Evolutionary conservation across 1,140 invertebrate genomes (phyloP).

Genomic region (Cotesia typhae): DNA sequence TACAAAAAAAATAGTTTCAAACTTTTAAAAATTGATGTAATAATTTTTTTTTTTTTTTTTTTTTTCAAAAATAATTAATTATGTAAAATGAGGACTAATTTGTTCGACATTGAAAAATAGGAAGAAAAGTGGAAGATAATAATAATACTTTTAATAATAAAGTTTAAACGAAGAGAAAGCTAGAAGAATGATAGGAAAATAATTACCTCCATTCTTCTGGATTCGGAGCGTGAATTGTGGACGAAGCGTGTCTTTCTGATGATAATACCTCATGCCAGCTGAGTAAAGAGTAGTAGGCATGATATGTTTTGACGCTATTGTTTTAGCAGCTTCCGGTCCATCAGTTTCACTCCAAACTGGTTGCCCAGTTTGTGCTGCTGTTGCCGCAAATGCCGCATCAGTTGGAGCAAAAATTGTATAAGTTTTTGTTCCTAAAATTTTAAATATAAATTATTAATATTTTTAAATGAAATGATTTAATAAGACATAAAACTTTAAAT

Average conservation of each 20-base stretch:
- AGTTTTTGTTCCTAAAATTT: conserved; percentile 74
- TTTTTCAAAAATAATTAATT: conserved; percentile 5
- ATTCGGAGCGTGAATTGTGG: conserved; percentile 67
- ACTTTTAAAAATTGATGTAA: too few species aligned
- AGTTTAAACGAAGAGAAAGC: too few species aligned
- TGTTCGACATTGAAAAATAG: too few species aligned
- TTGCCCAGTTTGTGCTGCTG: conserved; percentile 50
- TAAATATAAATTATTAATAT: neutral
- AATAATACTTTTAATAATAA: too few species aligned
- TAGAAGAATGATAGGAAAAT: conserved; percentile 16
- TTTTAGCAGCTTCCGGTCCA: conserved; percentile 71
- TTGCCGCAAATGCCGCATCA: conserved; percentile 76
- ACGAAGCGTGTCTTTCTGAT: conserved; percentile 78
- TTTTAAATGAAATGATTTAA: neutral
- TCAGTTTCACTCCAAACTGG: conserved; percentile 68
- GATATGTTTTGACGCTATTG: conserved; percentile 81
- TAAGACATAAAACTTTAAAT: too few species aligned
- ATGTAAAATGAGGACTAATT: too few species aligned
- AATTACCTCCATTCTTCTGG: conserved; percentile 80
- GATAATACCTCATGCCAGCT: conserved; percentile 85
- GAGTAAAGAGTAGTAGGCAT: conserved; percentile 81
- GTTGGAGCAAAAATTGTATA: conserved; percentile 87
- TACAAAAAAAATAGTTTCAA: too few species aligned
- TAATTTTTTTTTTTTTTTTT: conserved; percentile 3
- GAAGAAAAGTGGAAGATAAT: too few species aligned